phyloP scores from a whole-genome alignment of 2,797 vertebrate genomes.

The Pangasius krempfi region DNA sequence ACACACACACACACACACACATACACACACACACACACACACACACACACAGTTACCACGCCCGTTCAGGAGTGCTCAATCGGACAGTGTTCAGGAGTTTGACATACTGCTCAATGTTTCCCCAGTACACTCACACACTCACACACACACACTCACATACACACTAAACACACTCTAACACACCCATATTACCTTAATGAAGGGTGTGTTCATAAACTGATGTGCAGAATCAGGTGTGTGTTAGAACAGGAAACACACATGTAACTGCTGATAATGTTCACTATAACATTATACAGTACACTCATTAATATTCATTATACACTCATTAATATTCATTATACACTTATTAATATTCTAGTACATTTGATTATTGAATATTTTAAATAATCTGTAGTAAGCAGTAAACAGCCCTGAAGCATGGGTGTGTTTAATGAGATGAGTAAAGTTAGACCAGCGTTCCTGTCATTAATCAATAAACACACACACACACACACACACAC shows the following conservation, averaged over 20 bases:
- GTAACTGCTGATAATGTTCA: not conserved
- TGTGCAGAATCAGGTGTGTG: not conserved
- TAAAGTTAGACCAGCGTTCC: not conserved
- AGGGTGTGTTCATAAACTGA: not conserved
- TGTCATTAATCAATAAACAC: not conserved
- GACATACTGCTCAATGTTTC: slow-evolving; percentile 33
- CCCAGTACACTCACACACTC: not conserved
- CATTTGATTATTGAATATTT: not conserved
- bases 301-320: not conserved
- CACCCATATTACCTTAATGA: not conserved
- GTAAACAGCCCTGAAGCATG: not conserved
- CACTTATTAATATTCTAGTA: not conserved
- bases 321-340: too few species aligned
- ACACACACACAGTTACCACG: slow-evolving; percentile 70
- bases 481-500: not conserved
- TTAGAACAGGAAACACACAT: not conserved
- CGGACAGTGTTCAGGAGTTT: slow-evolving; percentile 59
- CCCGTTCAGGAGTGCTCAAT: slow-evolving; percentile 56
- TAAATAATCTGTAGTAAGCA: not conserved
- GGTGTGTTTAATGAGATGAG: slow-evolving; percentile 6
- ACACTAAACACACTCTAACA: slow-evolving; percentile 33
- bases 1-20: slow-evolving; percentile 65
- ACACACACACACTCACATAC: slow-evolving; percentile 31
- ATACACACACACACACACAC: slow-evolving; percentile 57
- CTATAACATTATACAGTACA: not conserved